A percentile compares a stretch with the other conserved stretches of the same genome.
Conservation (phyloP, 2,888 invertebrate genomes). For the Troides helena region DNA sequence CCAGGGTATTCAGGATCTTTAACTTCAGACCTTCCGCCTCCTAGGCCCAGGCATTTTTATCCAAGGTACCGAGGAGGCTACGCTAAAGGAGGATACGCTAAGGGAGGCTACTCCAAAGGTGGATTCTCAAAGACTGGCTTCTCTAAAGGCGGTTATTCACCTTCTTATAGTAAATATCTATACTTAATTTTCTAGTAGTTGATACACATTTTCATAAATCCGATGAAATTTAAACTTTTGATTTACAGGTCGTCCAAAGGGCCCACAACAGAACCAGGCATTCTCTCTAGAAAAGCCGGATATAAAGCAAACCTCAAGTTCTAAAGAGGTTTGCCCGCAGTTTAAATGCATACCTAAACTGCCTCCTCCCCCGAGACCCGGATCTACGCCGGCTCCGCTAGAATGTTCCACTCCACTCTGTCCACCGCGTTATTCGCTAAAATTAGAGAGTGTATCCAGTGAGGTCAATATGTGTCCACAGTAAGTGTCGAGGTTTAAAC, state of each 20-base stretch:
- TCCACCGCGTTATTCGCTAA: conserved; percentile 80
- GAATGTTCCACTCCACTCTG: conserved; percentile 77
- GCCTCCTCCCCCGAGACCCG: conserved; percentile 66
- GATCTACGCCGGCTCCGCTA: conserved; percentile 45
- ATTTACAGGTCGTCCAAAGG: conserved; percentile 39
- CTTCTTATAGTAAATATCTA: conserved; percentile 31
- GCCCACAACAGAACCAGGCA: conserved; percentile 48
- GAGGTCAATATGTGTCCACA: conserved; percentile 70
- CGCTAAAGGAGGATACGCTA: conserved; percentile 47
- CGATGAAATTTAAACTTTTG: neutral
- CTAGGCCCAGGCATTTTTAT: conserved; percentile 62
- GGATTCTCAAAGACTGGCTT: conserved; percentile 46
- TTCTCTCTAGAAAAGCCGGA: conserved; percentile 63
- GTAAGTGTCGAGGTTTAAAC: conserved; percentile 47
- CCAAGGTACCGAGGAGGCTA: conserved; percentile 52
- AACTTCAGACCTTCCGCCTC: conserved; percentile 77
- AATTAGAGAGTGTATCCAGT: conserved; percentile 58
- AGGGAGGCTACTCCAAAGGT: conserved; percentile 49
- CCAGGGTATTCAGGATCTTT: conserved; percentile 84
- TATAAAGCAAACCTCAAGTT: conserved; percentile 30
- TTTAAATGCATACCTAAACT: conserved; percentile 78
- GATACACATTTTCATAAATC: neutral
- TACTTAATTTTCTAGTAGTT: neutral
- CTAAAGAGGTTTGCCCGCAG: conserved; percentile 66
- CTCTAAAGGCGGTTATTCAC: conserved; percentile 43